These are phyloP conservation scores for Tipula confusa DNA, from an alignment of 2,888 invertebrate genomes.

Conservation along the genomic window DNA sequence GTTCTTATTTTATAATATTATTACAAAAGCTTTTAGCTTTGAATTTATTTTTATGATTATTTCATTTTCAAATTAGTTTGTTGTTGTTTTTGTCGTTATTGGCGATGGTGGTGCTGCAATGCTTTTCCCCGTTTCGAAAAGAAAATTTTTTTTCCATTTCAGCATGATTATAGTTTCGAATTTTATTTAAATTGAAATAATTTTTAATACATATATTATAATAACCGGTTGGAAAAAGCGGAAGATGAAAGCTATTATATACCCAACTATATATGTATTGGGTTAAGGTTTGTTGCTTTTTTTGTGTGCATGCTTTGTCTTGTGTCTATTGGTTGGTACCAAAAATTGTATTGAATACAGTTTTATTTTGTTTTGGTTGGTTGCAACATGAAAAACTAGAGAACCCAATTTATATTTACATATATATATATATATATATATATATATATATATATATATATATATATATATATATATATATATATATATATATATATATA, in stretches of 20 bases:
- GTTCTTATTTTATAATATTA: slow-evolving; percentile 25
- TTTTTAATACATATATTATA: neutral
- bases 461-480: neutral
- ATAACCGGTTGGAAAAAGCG: neutral
- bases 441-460: neutral
- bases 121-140: neutral
- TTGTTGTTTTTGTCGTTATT: no score
- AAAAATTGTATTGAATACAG: neutral
- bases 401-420: neutral
- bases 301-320: neutral
- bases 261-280: neutral
- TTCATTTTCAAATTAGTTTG: slow-evolving; percentile 25
- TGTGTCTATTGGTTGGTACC: neutral
- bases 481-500: neutral
- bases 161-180: neutral
- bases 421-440: neutral
- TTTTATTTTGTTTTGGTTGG: neutral
- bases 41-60: slow-evolving; percentile 21
- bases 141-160: neutral
- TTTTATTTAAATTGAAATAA: slow-evolving; percentile 21
- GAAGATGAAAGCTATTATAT: neutral
- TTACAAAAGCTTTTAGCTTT: slow-evolving; percentile 25
- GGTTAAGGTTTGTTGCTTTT: neutral
- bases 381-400: neutral
- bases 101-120: neutral